Evolutionary conservation across 2,113 vertebrate species (phyloP).

Genomic region (Takifugu bimaculatus): DNA sequence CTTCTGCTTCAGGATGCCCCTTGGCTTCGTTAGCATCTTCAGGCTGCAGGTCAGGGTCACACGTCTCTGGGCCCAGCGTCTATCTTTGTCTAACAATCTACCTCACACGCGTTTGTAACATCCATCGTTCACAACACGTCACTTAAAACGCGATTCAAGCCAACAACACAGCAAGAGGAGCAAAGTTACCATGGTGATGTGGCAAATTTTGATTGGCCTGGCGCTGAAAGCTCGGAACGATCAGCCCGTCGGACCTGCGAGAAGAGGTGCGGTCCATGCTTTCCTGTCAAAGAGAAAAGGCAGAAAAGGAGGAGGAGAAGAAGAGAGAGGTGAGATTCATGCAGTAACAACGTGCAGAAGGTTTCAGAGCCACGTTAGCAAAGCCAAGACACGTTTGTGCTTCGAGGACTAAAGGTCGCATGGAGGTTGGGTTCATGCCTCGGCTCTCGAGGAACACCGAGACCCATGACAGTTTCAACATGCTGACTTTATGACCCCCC

Average conservation of each 20-base stretch:
- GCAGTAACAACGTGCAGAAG: conserved; percentile 5
- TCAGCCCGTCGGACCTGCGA: conserved; percentile 73
- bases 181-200: conserved; percentile 81
- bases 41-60: no score
- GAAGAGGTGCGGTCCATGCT: conserved; percentile 82
- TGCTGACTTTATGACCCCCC: background rate
- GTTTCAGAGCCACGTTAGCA: conserved; percentile 18
- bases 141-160: no score
- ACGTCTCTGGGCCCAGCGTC: no score
- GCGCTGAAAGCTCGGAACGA: conserved; percentile 77
- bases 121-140: no score
- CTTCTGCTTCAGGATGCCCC: no score
- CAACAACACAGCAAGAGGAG: conserved; percentile 4
- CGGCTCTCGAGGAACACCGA: conserved; percentile 44
- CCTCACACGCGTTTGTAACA: no score
- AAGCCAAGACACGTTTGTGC: conserved; percentile 16
- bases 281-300: conserved; percentile 73
- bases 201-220: conserved; percentile 72
- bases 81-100: no score
- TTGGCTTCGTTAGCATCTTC: no score
- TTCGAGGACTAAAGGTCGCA: conserved; percentile 28
- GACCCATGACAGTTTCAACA: conserved; percentile 26
- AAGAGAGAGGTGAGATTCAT: background rate
- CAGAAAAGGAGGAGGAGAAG: conserved; percentile 1
- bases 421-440: conserved; percentile 11